Evolutionary conservation across 2,888 invertebrate genomes (phyloP), one percentile per base, ranked within the genome.

Genomic region (Stenchaetothrips biformis): DNA sequence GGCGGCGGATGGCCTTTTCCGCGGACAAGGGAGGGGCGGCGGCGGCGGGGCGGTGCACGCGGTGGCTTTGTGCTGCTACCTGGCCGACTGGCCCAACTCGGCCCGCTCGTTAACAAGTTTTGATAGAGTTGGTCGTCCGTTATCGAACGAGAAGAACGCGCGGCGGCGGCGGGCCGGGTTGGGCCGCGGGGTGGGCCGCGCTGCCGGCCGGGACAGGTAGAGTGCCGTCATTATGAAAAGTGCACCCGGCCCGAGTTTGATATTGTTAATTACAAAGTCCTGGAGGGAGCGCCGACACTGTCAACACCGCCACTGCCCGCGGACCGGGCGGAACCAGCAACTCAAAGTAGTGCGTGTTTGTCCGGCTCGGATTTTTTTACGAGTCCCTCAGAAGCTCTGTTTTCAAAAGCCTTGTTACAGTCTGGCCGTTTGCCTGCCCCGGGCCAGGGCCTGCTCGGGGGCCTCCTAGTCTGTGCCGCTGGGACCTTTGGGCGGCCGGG

Each of bases 31-130:
- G 37, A 4, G 37, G 37, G 37, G 37, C 37, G 37, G 37, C 37
- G 4, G 4, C 59, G 0, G 18, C 13, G 53, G 4, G 53, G 53
- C 13, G 11, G 13, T 59, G 2, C 59, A 59, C 13, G 6, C 13
- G 16, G 59, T 59, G 59, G 59, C 59, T 6, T 18, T 18, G 21
- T 21, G 67, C 67, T 11, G 25, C 67, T 21, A 21, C 67, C 25
- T 74, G 67, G 21, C 25, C 67, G 21, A 37, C 37, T 37, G 37
- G 37, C 37, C 37, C 37, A 37, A 4, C 37, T 37, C 53, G 53
- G 53, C 67, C 25, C 9, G 11, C 18, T 74, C 67, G 67, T 74
- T 74, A 74, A 21, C 67, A 25, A 74, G 67, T 74, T 74, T 74
- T 74, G 67, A 74, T 74, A 25, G 67, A 74, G 67, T 25, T 21